Conservation (phyloP, 2,113 vertebrate species). For the Lynx canadensis region DNA sequence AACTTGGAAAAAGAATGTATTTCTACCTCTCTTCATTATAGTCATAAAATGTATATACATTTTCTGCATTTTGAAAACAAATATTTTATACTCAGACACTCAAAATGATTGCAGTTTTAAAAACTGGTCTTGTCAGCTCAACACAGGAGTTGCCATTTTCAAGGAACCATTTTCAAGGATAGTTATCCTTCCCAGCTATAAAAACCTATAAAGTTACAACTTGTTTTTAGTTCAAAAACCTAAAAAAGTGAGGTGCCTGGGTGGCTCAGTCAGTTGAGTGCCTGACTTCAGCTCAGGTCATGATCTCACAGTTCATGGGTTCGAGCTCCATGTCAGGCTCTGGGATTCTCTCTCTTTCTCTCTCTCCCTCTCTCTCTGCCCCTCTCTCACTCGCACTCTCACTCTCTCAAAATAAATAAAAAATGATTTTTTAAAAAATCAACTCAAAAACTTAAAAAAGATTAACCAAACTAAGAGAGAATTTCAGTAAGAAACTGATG, state of each 20-base stretch:
- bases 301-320: too few species aligned
- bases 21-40: background rate
- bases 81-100: constrained; percentile 19
- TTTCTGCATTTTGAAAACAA: constrained; percentile 37
- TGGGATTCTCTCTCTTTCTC: too few species aligned
- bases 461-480: background rate
- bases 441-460: constrained; percentile 28
- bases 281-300: too few species aligned
- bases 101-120: constrained; percentile 38
- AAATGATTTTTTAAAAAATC: too few species aligned
- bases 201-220: background rate
- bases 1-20: background rate
- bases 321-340: too few species aligned
- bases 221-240: constrained; percentile 21
- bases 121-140: constrained; percentile 37
- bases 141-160: background rate
- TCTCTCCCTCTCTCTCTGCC: too few species aligned
- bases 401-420: too few species aligned
- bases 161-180: constrained; percentile 26
- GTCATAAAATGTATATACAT: background rate
- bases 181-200: constrained; percentile 19
- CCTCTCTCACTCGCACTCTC: too few species aligned
- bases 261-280: too few species aligned
- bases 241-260: background rate
- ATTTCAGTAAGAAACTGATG: background rate